Conservation (phyloP, 2,113 vertebrate genomes). For the Nestor notabilis region DNA sequence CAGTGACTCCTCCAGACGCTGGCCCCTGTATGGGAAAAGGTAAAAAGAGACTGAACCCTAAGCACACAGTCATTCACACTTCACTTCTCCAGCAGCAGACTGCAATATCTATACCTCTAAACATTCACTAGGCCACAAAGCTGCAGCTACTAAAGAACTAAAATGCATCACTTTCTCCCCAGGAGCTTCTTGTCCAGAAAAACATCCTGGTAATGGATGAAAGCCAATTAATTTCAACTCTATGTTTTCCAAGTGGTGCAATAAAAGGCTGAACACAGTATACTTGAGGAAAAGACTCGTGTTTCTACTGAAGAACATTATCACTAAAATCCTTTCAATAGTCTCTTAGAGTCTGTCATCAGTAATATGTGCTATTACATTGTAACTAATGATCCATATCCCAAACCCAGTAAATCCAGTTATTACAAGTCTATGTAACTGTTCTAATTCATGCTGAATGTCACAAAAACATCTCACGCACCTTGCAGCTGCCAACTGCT, state of each 20-base stretch:
- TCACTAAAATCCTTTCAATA: neutral
- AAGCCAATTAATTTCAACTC: neutral
- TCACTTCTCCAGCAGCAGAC: neutral
- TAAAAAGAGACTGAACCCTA: neutral
- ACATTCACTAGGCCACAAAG: neutral
- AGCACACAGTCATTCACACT: neutral
- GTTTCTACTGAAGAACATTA: neutral
- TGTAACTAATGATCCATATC: neutral
- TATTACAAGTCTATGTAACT: neutral
- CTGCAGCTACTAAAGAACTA: neutral
- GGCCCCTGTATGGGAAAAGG: constrained; percentile 77
- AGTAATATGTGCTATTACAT: neutral
- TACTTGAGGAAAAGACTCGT: neutral
- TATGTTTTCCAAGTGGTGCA: neutral
- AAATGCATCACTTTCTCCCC: neutral
- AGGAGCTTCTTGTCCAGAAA: neutral
- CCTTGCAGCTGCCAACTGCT: constrained; percentile 91
- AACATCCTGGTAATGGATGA: neutral
- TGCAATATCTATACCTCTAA: neutral
- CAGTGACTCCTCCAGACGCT: constrained; percentile 95
- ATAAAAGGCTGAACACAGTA: neutral
- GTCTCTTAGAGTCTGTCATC: neutral
- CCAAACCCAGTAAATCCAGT: neutral
- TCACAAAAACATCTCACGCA: constrained; percentile 24
- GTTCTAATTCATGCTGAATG: neutral